Percentiles rank a stretch among this genome's conserved stretches.
phyloP scores from a whole-genome alignment of 2,888 invertebrate genomes.

The Pristionchus mayeri region DNA sequence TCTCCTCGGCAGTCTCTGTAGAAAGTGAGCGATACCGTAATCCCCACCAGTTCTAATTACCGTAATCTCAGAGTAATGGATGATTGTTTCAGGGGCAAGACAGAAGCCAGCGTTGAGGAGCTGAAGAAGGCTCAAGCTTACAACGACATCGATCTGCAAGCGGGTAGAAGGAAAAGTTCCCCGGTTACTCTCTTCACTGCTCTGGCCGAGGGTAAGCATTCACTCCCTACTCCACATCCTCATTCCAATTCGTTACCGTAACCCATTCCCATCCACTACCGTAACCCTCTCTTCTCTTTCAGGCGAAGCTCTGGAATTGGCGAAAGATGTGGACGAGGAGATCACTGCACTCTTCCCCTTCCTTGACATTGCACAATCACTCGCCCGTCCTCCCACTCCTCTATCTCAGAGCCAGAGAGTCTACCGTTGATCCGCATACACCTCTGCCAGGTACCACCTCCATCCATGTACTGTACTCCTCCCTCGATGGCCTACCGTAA shows the following conservation, averaged over 20 bases:
- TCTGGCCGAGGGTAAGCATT: slow-evolving; percentile 1
- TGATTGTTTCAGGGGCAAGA: slow-evolving; percentile 29
- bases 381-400: too few relatives aligned
- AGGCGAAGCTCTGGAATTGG: not conserved
- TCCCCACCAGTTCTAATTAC: not conserved
- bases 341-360: too few relatives aligned
- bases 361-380: too few relatives aligned
- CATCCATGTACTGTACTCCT: not conserved
- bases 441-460: too few relatives aligned
- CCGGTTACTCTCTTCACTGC: not conserved
- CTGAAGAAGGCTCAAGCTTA: not conserved
- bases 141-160: not conserved
- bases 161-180: slow-evolving; percentile 38
- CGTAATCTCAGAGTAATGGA: not conserved
- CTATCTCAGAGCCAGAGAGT: too few relatives aligned
- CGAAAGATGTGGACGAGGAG: not conserved
- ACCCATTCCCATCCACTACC: not conserved
- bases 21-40: slow-evolving; percentile 25
- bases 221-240: not conserved
- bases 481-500: too few relatives aligned
- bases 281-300: not conserved
- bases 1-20: slow-evolving; percentile 5
- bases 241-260: too few relatives aligned
- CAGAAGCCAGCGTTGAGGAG: not conserved
- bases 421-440: too few relatives aligned